These are phyloP conservation scores for Melipona beecheii DNA, from an alignment of 2,888 invertebrate species.

Conservation along the genomic window DNA sequence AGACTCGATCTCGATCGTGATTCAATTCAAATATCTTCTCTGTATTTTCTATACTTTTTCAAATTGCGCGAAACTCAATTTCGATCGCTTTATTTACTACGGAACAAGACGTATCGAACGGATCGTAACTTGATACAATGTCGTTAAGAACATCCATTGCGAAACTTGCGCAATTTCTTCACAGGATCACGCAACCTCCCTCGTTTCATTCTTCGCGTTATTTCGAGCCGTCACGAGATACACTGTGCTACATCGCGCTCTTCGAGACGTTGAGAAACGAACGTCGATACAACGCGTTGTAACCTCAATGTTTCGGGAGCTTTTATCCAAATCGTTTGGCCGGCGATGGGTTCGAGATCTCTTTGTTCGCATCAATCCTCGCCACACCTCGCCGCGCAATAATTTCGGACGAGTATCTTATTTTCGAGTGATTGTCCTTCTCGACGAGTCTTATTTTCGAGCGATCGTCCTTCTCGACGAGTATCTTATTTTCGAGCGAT, in stretches of 20 bases:
- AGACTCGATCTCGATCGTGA: too few species aligned
- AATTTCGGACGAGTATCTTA: conserved; percentile 15
- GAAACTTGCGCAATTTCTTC: background rate
- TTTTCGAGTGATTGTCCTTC: conserved; percentile 33
- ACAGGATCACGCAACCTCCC: conserved; percentile 8
- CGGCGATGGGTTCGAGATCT: background rate
- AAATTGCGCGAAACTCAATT: background rate
- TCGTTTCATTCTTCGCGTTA: background rate
- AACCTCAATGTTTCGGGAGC: conserved; percentile 15
- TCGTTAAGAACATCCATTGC: background rate
- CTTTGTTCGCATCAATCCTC: background rate
- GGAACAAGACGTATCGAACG: background rate
- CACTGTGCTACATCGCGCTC: background rate
- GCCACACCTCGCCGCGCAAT: conserved; percentile 14
- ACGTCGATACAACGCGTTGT: background rate
- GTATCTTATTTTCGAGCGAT: conserved; percentile 32
- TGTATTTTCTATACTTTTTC: background rate
- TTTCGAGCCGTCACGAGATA: conserved; percentile 5
- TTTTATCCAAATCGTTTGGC: conserved; percentile 41
- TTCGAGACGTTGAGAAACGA: conserved; percentile 24
- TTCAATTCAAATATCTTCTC: background rate
- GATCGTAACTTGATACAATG: background rate
- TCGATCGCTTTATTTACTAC: background rate
- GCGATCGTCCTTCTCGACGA: conserved; percentile 32
- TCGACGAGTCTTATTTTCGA: conserved; percentile 35